Evolutionary conservation across 2,113 vertebrate species (phyloP), one percentile per base, ranked within the genome.

Genomic region (Eclectus roratus): DNA sequence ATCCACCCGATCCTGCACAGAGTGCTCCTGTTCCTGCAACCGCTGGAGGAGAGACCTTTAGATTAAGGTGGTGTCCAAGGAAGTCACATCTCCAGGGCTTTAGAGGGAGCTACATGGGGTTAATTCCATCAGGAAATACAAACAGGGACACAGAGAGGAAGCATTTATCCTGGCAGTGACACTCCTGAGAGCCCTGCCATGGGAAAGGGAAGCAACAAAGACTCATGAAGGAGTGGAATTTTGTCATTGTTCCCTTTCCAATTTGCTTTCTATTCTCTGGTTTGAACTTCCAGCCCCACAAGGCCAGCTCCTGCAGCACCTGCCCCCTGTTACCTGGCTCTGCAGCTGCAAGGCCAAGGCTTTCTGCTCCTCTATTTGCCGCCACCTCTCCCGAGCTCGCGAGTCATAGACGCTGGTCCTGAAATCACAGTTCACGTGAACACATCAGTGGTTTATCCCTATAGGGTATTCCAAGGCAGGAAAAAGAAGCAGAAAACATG

Each of bases 351-450:
- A 96, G n/a, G 99, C 96, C 52, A 99, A 47, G 2, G 99, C 99
- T 61, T 99, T 99, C 95, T 99, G 99, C 88, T 99, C 99, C 43
- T 99, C 99, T 12, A 99, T 99, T 13, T 98, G 98, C 92, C 99
- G 98, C 97, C 98, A 98, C 96, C 99, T 97, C 96, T 99, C 99
- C 78, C 99, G 98, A 10, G 99, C 99, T 55, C 99, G 98, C 11
- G 98, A 99, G 72, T 99, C 99, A 43, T 99, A 99, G 96, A 99
- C 98, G 7, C 99, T 99, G n/a, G 99, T 99, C 85, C 99, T 99
- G 89, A 71, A 73, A 77, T 68, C 69, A 41, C 25, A 27, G 5
- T 31, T 80, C 12, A 12, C 6, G 55, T 27, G 77, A 18, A 29
- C 14, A 60, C 25, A 33, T 3, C 23, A 1, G 14, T 20, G 68